Base-by-base conservation (phyloP, 1,140 invertebrate species). In the Drosophila willistoni region DNA sequence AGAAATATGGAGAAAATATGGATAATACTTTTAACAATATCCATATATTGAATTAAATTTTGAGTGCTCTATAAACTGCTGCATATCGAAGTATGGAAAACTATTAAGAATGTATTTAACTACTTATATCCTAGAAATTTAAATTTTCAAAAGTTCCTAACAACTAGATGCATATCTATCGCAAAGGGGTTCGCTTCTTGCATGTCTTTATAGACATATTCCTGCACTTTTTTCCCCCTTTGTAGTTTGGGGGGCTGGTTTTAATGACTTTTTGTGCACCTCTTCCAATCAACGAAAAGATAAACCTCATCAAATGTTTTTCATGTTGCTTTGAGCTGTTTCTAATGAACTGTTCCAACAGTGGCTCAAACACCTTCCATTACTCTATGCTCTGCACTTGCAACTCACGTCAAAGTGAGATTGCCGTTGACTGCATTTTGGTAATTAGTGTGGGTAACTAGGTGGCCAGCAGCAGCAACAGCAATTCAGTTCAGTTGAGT, bases 371-470 rank as follows among this genome's bases (percentile, higher is more conserved):
- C 9, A 12, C n/a, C 10, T 7, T 13, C n/a, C 14, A n/a, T 4
- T 14, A 29, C 29, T 29, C 6, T 29, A 7, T 29, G 29, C 29
- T 29, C 29, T 64, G 73, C 70, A 74, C 72, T 71, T 78, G 74
- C 71, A 68, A 34, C 74, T n/a, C 57, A 56, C 34, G 47, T 51
- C 55, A 68, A 47, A 29, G 41, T 47, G 65, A 70, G 65, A 70
- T 72, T 76, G 64, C 70, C 70, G 54, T 77, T 59, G 66, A 62
- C 71, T 77, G 73, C 68, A 76, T 72, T 75, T 72, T 59, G 73
- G 63, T 79, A 76, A 79, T 79, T 79, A 79, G 76, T 75, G 51
- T 76, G 76, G 73, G 76, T 76, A 79, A 79, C 76, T 68, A 76
- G 76, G 73, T 79, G 76, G 76, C 73, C 71, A 36, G 36, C 73